These are phyloP conservation scores for Ophion costatus DNA, from an alignment of 2,888 invertebrate species.

Conservation along the genomic window DNA sequence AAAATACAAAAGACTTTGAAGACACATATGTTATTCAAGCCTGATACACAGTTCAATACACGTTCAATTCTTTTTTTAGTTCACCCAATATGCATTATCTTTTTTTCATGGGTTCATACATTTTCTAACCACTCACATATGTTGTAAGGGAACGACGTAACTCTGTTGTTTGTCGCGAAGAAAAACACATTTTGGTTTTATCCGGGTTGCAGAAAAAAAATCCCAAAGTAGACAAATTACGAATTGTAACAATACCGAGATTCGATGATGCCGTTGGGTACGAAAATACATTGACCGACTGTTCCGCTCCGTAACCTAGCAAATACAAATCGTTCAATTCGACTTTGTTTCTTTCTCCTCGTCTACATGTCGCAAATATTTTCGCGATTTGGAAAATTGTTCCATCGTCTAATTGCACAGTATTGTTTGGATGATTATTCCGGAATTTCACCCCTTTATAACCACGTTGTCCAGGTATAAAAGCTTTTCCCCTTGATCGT, in stretches of 20 bases:
- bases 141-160: slow-evolving; percentile 41
- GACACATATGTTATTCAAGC: no score
- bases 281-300: slow-evolving; percentile 21
- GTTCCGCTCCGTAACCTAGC: slow-evolving; percentile 29
- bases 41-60: no score
- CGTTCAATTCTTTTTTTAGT: no score
- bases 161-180: slow-evolving; percentile 20
- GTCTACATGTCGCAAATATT: slow-evolving; percentile 34
- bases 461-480: slow-evolving; percentile 30
- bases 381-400: slow-evolving; percentile 43
- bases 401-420: slow-evolving; percentile 37
- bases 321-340: slow-evolving; percentile 32
- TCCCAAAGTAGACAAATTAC: not conserved
- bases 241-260: slow-evolving; percentile 26
- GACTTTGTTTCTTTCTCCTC: slow-evolving; percentile 8
- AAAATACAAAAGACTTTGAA: no score
- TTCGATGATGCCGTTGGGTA: slow-evolving; percentile 39
- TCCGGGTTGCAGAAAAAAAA: no score
- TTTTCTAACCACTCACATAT: slow-evolving; percentile 41
- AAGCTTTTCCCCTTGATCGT: not conserved
- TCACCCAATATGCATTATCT: no score
- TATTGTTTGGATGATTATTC: slow-evolving; percentile 50
- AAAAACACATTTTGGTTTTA: not conserved
- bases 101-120: not conserved
- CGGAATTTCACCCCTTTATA: slow-evolving; percentile 43